Percentiles rank a stretch among this genome's conserved stretches.
These are phyloP conservation scores for Pseudachorutes palmiensis DNA, from an alignment of 1,140 invertebrate genomes.

Conservation along the genomic window DNA sequence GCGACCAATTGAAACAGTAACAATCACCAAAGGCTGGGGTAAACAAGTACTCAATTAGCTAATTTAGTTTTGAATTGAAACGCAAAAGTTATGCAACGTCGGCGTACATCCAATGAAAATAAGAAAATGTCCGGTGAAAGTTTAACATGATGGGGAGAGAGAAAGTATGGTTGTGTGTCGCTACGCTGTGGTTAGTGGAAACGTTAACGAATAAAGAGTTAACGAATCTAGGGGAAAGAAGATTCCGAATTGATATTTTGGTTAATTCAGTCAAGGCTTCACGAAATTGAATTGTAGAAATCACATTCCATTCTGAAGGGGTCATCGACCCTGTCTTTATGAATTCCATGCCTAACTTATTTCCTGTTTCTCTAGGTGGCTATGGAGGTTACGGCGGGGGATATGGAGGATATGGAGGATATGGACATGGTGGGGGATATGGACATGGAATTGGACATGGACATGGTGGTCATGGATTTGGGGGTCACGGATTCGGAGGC, in stretches of 20 bases:
- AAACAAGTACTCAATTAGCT: background rate
- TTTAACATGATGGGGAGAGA: background rate
- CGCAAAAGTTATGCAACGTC: too few relatives aligned
- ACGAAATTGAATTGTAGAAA: background rate
- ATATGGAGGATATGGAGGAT: background rate
- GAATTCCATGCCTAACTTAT: background rate
- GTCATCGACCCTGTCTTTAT: background rate
- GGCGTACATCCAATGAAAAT: too few relatives aligned
- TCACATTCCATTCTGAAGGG: background rate
- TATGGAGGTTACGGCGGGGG: slow-evolving; percentile 1
- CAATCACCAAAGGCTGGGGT: slow-evolving; percentile 3
- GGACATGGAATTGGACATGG: background rate
- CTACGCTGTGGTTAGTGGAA: too few relatives aligned
- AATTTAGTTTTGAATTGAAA: background rate
- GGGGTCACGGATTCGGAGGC: background rate
- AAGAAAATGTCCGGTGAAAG: too few relatives aligned
- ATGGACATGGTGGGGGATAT: background rate
- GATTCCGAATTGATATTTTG: background rate
- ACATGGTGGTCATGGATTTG: background rate
- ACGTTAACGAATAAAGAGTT: too few relatives aligned
- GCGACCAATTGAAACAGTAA: background rate
- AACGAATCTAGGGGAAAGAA: too few relatives aligned
- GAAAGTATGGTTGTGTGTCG: background rate
- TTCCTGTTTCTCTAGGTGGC: too few relatives aligned
- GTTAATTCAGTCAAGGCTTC: background rate